Evolutionary conservation across 2,113 vertebrate genomes (phyloP).

Genomic region (Corvus moneduloides): DNA sequence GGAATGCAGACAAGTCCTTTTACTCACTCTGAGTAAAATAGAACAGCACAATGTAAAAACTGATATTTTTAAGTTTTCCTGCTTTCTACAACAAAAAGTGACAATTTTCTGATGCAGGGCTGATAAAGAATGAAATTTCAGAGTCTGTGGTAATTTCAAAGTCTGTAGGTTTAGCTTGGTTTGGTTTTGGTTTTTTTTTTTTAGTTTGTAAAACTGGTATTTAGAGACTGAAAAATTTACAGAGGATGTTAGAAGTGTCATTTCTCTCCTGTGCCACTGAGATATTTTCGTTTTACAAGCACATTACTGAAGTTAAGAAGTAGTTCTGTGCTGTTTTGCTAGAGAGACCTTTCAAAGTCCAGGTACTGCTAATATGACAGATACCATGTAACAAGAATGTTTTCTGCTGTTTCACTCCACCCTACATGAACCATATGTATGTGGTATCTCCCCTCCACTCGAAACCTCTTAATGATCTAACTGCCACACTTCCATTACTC

Average conservation of each 20-base stretch:
- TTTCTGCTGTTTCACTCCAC: neutral
- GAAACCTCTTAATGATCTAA: neutral
- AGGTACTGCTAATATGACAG: neutral
- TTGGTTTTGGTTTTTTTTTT: neutral
- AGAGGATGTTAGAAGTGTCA: neutral
- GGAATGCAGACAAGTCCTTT: neutral
- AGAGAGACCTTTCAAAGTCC: neutral
- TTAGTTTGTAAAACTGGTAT: neutral
- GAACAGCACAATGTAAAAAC: neutral
- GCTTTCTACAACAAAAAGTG: neutral
- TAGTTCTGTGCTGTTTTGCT: neutral
- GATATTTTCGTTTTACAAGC: neutral
- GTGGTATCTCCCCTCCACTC: neutral
- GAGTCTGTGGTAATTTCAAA: neutral
- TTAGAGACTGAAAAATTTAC: neutral
- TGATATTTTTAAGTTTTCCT: neutral
- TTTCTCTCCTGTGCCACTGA: neutral
- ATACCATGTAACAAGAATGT: neutral
- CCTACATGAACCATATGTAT: rapidly evolving
- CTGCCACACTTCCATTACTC: neutral
- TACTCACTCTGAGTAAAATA: neutral
- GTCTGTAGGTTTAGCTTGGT: neutral
- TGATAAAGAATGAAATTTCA: neutral
- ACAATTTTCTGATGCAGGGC: neutral
- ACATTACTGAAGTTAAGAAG: neutral